phyloP scores from a whole-genome alignment of 2,113 vertebrate species.

The Tautogolabrus adspersus region DNA sequence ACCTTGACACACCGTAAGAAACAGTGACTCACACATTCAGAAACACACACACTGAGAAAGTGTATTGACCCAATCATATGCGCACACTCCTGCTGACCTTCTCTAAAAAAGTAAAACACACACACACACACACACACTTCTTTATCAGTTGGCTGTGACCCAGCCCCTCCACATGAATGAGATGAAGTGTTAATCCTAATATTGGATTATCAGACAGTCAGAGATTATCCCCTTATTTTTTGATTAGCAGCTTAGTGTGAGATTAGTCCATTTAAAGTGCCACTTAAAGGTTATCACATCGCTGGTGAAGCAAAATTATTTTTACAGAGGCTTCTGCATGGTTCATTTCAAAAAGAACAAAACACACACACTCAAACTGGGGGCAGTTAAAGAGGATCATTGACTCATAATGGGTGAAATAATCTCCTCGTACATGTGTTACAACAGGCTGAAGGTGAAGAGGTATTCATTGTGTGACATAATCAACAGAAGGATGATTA shows the following conservation, averaged over 20 bases:
- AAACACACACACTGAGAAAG: constrained; percentile 18
- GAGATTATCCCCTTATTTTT: constrained; percentile 64
- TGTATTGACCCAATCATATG: constrained; percentile 24
- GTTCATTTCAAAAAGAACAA: constrained; percentile 5
- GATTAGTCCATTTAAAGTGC: constrained; percentile 54
- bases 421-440: constrained; percentile 10
- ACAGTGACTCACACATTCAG: constrained; percentile 13
- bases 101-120: constrained; percentile 10
- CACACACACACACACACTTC: constrained; percentile 16
- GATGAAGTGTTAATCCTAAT: constrained; percentile 61
- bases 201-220: constrained; percentile 67
- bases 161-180: constrained; percentile 31
- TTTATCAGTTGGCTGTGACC: constrained; percentile 59
- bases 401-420: constrained; percentile 42
- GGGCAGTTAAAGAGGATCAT: constrained; percentile 44
- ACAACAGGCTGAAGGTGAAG: constrained; percentile 5
- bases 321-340: constrained; percentile 5
- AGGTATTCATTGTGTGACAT: background rate
- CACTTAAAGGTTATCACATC: constrained; percentile 68
- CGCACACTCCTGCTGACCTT: constrained; percentile 6
- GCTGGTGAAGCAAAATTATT: constrained; percentile 24
- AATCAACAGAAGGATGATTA: no score
- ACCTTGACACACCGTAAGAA: constrained; percentile 66
- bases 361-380: constrained; percentile 15
- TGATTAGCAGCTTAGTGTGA: constrained; percentile 56